These are phyloP conservation scores for Bibio marci DNA, from an alignment of 2,888 invertebrate species.

Conservation along the genomic window DNA sequence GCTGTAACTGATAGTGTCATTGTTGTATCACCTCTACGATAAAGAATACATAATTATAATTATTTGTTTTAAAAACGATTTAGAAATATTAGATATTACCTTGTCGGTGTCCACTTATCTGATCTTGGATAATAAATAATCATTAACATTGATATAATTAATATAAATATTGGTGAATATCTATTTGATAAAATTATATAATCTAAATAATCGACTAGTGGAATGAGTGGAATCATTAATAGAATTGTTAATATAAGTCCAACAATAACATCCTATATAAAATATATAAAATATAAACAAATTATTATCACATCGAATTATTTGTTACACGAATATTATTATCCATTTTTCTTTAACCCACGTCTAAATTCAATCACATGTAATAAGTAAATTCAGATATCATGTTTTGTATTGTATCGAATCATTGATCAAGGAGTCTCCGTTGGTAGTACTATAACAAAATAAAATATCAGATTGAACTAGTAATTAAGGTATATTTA, in stretches of 20 bases:
- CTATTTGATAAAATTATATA: conserved; percentile 47
- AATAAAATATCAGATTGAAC: too few relatives aligned
- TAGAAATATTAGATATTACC: conserved; percentile 31
- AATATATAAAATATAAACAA: conserved; percentile 4
- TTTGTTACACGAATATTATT: not conserved
- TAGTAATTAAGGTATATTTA: too few relatives aligned
- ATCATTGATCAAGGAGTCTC: too few relatives aligned
- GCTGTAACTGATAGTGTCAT: conserved; percentile 70
- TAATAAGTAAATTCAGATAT: too few relatives aligned
- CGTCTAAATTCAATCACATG: too few relatives aligned
- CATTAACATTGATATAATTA: conserved; percentile 45
- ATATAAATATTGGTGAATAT: conserved; percentile 44
- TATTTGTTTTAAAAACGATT: too few relatives aligned
- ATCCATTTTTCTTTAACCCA: too few relatives aligned
- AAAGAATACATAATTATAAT: not conserved
- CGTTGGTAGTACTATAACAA: too few relatives aligned
- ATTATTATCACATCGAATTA: conserved; percentile 1
- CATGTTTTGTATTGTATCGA: too few relatives aligned
- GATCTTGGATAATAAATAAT: conserved; percentile 67
- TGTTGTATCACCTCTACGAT: conserved; percentile 70
- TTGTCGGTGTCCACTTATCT: conserved; percentile 78
- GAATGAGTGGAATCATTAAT: conserved; percentile 55
- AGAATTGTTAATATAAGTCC: conserved; percentile 51
- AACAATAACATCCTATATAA: conserved; percentile 61
- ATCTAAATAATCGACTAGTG: conserved; percentile 57